These are phyloP conservation scores for Shargacucullia verbasci DNA, from an alignment of 2,888 invertebrate species.

Conservation along the genomic window DNA sequence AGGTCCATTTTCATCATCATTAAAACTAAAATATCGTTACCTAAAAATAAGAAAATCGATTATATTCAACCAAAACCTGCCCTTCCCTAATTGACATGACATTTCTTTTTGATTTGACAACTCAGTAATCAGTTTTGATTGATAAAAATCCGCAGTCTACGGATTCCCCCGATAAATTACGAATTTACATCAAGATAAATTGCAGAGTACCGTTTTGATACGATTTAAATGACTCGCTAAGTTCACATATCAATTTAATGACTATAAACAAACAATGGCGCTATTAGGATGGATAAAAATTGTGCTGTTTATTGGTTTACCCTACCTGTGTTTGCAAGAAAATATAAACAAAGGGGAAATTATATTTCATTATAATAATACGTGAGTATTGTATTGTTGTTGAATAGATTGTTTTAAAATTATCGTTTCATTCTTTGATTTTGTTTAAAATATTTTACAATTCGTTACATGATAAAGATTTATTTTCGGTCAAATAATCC, in stretches of 20 bases:
- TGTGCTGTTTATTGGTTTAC: slow-evolving; percentile 61
- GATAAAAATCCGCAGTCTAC: slow-evolving; percentile 32
- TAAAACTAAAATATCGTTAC: too few species aligned
- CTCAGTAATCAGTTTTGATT: slow-evolving; percentile 25
- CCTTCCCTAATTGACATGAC: too few species aligned
- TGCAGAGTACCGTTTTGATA: slow-evolving; percentile 21
- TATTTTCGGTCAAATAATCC: not conserved
- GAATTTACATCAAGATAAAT: slow-evolving; percentile 30
- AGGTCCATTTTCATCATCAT: too few species aligned
- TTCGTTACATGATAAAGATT: not conserved
- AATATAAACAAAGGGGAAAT: slow-evolving; percentile 69
- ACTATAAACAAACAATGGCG: slow-evolving; percentile 59
- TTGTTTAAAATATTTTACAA: not conserved
- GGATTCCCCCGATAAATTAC: slow-evolving; percentile 11
- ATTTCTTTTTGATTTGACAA: too few species aligned
- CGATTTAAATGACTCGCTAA: slow-evolving; percentile 27
- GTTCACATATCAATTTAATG: slow-evolving; percentile 23
- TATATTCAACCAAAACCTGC: too few species aligned
- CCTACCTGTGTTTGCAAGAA: slow-evolving; percentile 62
- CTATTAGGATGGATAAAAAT: slow-evolving; percentile 57
- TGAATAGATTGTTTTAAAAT: not conserved
- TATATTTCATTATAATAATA: slow-evolving; percentile 82
- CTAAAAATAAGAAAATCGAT: too few species aligned
- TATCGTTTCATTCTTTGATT: not conserved
- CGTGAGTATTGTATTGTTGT: slow-evolving; percentile 71